These are phyloP conservation scores for Drosophila eohydei DNA, from an alignment of 2,888 invertebrate genomes.

Conservation along the genomic window DNA sequence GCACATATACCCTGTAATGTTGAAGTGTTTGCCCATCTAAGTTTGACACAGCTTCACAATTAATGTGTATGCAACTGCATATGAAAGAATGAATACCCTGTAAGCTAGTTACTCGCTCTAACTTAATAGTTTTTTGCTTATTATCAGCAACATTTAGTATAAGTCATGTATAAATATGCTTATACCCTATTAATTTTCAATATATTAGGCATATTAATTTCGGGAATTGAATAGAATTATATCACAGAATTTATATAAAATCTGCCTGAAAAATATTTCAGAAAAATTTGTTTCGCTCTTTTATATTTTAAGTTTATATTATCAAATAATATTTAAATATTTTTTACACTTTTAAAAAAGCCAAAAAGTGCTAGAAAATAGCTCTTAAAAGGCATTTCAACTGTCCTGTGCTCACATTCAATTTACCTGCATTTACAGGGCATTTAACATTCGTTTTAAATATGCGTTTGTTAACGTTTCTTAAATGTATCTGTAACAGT, in stretches of 20 bases:
- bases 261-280: no score
- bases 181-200: no score
- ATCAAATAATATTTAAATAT: no score
- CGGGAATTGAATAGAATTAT: no score
- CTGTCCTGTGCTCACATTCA: background rate
- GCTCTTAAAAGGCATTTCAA: background rate
- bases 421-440: background rate
- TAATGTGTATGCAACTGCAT: background rate
- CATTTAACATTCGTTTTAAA: background rate
- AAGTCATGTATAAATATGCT: no score
- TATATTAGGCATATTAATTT: no score
- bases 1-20: slow-evolving; percentile 33
- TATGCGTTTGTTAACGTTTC: background rate
- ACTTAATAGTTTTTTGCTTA: background rate
- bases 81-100: background rate
- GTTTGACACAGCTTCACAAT: background rate
- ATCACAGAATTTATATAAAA: no score
- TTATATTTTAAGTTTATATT: no score
- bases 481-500: slow-evolving; percentile 30
- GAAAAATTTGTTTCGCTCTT: no score
- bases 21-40: background rate
- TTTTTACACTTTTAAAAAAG: no score
- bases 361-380: no score
- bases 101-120: background rate
- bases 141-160: no score